Percentiles rank a stretch among this genome's conserved stretches.
These are phyloP conservation scores for Piprites chloris DNA, from an alignment of 2,113 vertebrate genomes.

Conservation along the genomic window DNA sequence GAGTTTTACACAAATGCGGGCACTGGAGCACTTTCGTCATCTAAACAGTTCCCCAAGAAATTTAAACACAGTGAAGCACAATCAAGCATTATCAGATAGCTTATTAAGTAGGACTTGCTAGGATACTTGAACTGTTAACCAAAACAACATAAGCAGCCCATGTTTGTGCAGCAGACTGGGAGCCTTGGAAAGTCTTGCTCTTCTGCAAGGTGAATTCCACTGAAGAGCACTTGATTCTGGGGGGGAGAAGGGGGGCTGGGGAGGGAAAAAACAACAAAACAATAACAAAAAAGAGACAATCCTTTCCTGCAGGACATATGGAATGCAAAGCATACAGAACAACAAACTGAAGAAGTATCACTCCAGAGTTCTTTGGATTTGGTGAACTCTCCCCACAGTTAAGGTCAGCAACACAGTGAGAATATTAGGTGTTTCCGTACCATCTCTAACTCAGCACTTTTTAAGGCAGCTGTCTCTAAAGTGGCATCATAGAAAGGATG, in stretches of 20 bases:
- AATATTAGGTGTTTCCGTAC: not conserved
- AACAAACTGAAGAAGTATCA: not conserved
- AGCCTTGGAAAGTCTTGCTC: not conserved
- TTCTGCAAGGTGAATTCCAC: not conserved
- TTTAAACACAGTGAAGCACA: constrained; percentile 53
- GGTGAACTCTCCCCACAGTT: not conserved
- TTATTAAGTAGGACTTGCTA: constrained; percentile 46
- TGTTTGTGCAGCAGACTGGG: not conserved
- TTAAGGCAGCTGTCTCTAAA: not conserved
- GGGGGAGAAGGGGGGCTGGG: not conserved
- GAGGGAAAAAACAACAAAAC: not conserved
- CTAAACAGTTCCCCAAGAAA: constrained; percentile 37
- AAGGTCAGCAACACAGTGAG: not conserved
- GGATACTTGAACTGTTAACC: constrained; percentile 23
- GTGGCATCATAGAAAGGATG: not conserved
- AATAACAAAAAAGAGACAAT: not conserved
- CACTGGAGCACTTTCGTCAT: constrained; percentile 19
- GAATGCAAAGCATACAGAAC: not conserved
- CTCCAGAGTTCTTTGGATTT: not conserved
- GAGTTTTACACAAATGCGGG: constrained; percentile 26
- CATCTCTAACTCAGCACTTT: not conserved
- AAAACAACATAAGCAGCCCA: constrained; percentile 13
- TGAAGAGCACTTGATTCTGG: not conserved
- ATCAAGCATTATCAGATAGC: constrained; percentile 43
- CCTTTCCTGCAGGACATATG: not conserved